phyloP scores from a whole-genome alignment of 2,113 vertebrate genomes.

The Seriola dumerili region DNA sequence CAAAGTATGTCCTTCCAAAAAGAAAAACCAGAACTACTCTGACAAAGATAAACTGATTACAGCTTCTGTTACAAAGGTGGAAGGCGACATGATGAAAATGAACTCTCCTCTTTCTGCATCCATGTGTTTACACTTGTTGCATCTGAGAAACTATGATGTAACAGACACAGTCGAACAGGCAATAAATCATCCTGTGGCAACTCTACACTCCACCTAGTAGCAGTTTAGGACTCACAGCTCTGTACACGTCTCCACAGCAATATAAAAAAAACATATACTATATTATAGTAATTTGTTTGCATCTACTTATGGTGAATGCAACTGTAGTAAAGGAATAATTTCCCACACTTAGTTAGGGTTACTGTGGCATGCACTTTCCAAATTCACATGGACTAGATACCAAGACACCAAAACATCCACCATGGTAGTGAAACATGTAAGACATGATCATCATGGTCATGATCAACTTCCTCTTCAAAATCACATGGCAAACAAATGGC shows the following conservation, averaged over 20 bases:
- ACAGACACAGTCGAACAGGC: background rate
- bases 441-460: background rate
- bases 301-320: background rate
- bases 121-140: constrained; percentile 6
- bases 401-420: background rate
- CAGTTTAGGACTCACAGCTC: background rate
- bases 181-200: constrained; percentile 23
- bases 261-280: background rate
- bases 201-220: constrained; percentile 53
- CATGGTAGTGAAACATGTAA: no score
- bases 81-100: background rate
- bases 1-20: no score
- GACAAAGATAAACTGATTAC: background rate
- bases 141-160: constrained; percentile 22
- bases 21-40: no score
- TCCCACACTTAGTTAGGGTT: background rate
- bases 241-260: background rate
- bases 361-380: background rate
- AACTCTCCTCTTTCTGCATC: background rate
- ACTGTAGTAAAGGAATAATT: background rate
- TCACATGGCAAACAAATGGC: background rate
- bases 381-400: background rate
- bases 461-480: background rate
- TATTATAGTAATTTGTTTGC: background rate
- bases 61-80: background rate